Conservation (phyloP, 2,888 invertebrate species). For the Oeneis ivallda region DNA sequence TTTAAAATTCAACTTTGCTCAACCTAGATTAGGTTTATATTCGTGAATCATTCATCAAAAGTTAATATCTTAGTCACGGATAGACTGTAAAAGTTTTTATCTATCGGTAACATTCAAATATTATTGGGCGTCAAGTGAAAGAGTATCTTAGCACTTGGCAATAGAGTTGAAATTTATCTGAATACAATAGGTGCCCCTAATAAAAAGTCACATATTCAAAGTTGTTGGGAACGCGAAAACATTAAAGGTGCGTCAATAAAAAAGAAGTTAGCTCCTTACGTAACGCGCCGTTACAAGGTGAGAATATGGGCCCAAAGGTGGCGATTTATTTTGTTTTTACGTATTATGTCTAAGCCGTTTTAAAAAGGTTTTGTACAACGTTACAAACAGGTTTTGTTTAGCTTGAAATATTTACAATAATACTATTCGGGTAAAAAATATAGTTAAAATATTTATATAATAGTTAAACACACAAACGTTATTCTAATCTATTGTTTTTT, state of each 20-base stretch:
- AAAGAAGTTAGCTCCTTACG: constrained; percentile 79
- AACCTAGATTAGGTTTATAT: constrained; percentile 35
- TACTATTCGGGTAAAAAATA: too few species aligned
- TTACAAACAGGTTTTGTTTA: constrained; percentile 20
- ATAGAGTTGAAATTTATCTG: constrained; percentile 44
- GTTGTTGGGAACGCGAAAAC: constrained; percentile 71
- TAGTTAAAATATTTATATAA: too few species aligned
- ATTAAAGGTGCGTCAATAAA: constrained; percentile 79
- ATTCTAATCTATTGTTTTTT: too few species aligned
- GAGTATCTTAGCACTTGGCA: constrained; percentile 41
- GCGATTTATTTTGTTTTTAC: constrained; percentile 52
- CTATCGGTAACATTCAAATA: constrained; percentile 64
- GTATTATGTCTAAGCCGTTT: constrained; percentile 41
- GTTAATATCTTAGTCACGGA: constrained; percentile 46
- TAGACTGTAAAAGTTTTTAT: constrained; percentile 71
- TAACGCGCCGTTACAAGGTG: constrained; percentile 67
- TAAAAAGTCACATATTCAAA: constrained; percentile 75
- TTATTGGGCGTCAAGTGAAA: constrained; percentile 43
- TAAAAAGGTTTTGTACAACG: constrained; percentile 29
- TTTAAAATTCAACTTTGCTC: constrained; percentile 43
- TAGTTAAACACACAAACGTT: too few species aligned
- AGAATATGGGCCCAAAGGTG: constrained; percentile 59
- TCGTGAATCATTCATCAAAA: constrained; percentile 29
- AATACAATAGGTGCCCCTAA: constrained; percentile 47
- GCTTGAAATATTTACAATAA: background rate